Conservation (phyloP, 1,140 invertebrate species). For the Macrobrachium nipponense region DNA sequence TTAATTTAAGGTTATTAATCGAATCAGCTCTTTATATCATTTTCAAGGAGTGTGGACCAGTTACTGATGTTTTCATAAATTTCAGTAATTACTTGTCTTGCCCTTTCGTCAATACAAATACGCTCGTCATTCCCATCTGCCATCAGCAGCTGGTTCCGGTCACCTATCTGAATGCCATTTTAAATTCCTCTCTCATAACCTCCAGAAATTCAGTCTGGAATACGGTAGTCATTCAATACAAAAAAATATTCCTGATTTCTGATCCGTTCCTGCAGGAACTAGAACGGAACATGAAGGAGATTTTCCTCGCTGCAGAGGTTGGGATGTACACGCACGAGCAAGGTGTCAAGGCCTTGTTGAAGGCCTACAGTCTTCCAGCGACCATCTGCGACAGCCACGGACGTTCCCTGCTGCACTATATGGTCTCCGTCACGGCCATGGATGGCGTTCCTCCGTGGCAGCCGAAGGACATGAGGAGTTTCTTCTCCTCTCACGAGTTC, state of each 20-base stretch:
- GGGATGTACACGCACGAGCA: slow-evolving; percentile 34
- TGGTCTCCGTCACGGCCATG: slow-evolving; percentile 10
- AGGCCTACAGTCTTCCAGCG: slow-evolving; percentile 2
- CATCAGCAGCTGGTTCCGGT: too few species aligned
- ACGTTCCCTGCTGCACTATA: slow-evolving; percentile 30
- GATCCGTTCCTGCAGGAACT: background rate
- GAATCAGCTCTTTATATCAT: too few species aligned
- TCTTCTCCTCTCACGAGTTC: slow-evolving; percentile 17
- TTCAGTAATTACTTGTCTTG: too few species aligned
- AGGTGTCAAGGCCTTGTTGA: slow-evolving; percentile 18
- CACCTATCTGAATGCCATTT: too few species aligned
- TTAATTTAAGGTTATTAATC: too few species aligned
- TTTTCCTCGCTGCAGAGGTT: slow-evolving; percentile 33
- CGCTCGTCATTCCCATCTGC: too few species aligned
- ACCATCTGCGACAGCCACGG: slow-evolving; percentile 22
- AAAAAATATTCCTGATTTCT: background rate
- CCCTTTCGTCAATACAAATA: too few species aligned
- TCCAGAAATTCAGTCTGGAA: background rate
- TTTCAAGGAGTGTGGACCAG: too few species aligned
- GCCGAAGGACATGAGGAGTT: slow-evolving; percentile 16
- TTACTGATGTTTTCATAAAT: too few species aligned
- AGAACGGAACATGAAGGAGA: background rate
- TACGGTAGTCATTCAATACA: background rate
- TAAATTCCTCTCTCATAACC: background rate
- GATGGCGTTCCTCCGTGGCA: slow-evolving; percentile 23